Evolutionary conservation across 2,113 vertebrate species (phyloP), one percentile per base, ranked within the genome.

Genomic region (Suncus etruscus): DNA sequence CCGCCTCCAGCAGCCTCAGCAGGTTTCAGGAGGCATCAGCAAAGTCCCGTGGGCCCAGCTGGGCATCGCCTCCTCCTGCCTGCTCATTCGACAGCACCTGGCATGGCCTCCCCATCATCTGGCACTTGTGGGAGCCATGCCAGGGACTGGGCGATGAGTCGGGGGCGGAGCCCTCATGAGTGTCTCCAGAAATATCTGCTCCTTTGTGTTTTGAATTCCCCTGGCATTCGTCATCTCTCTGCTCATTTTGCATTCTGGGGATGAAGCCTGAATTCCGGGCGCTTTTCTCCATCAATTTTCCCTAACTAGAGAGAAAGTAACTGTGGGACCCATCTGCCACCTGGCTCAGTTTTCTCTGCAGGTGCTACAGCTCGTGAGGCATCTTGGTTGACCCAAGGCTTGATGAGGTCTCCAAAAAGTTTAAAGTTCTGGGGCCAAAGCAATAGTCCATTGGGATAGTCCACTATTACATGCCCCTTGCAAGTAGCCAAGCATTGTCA

Each of bases 101-200:
- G 78, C 91, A 90, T 83, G 95, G 82, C 93, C 92, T 88, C 76
- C 54, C 87, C 76, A n/a, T 94, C 96, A 92, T 91, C 92, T 94
- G 95, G 93, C 73, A 66, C 47, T 76, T 61, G 54, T 61, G 47
- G 85, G 76, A 82, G 54, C 75, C 27, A 16, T 70, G 69, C 93
- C 94, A 94, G 87, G 12, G 31, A 83, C 72, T 58, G 39, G 32
- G 68, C 45, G 68, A 89, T 70, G 74, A 80, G 66, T 83, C 5
- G 1, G 90, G 92, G 47, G 58, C 58, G n/a, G 48, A 74, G 11
- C 58, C 29, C 79, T 76, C 50, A 73, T 84, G 91, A 66, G 84
- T 73, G 48, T 83, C 77, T 88, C 87, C 83, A 87, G 82, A 95
- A 93, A 91, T 92, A 95, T 69, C 82, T 80, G 48, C 54, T 93